Base-by-base conservation (phyloP, 1,140 invertebrate species). In the Calliphora vicina region DNA sequence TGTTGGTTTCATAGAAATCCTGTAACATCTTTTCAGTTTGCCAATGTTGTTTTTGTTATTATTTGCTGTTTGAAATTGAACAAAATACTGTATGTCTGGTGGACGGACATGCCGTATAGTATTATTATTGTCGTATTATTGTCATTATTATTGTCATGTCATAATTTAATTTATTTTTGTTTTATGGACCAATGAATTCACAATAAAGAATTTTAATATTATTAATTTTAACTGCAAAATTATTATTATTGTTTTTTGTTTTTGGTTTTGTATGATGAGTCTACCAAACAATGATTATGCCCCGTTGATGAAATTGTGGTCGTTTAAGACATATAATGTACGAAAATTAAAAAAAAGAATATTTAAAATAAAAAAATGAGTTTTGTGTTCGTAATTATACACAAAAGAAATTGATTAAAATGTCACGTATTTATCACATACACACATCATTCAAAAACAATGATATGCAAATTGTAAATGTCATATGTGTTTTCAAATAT, bases 161-260 rank as follows among this genome's bases (percentile, higher is more conserved):
- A 57, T 57, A 57, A 57, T 57, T 57, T 57, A 57, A 57, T 57
- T 57, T 57, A 57, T 57, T 57, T 57, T 57, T 57, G 50, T 57
- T 57, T 57, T 57, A 57, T n/a, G n/a, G 50, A 17, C 13, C 15
- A 57, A 57, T 57, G 50, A 57, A 57, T 57, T 57, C 50, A 57
- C 17, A 57, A 57, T 57, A 57, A 57, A 17, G 50, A 57, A 57
- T 57, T 57, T n/a, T n/a, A 57, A 57, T 17, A 57, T 57, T 57
- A n/a, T 57, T 57, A 57, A 57, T 57, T 57, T 57, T 57, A 57
- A 57, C 15, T 57, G 50, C 15, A 57, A 57, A 57, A 57, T 57
- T 57, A 17, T 57, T 57, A 57, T 57, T 57, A 57, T 57, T 17
- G 50, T 57, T 15, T 57, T 17, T 57, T 57, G 12, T 57, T 57